Evolutionary conservation across 2,797 vertebrate genomes (phyloP).

Genomic region (Balearica regulorum): DNA sequence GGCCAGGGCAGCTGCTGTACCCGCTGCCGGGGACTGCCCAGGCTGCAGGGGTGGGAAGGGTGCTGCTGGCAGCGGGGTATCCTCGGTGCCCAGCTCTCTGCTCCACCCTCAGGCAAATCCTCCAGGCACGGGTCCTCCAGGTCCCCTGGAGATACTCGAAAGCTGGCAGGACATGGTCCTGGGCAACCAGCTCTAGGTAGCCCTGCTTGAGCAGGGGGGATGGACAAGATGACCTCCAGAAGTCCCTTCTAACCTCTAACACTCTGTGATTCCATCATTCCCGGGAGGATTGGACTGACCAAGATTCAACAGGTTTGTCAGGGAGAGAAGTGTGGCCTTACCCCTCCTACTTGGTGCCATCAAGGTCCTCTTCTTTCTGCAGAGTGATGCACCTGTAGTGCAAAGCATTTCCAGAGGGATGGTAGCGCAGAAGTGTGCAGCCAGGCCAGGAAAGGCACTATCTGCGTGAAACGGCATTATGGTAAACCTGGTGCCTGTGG

Average conservation of each 20-base stretch:
- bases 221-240: neutral
- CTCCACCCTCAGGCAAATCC: neutral
- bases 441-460: neutral
- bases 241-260: neutral
- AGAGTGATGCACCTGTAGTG: neutral
- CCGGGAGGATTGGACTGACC: neutral
- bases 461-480: neutral
- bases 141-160: neutral
- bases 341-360: neutral
- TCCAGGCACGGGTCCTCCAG: neutral
- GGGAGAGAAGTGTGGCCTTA: neutral
- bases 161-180: neutral
- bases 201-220: neutral
- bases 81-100: neutral
- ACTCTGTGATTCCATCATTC: neutral
- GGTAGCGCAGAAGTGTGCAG: neutral
- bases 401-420: neutral
- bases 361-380: neutral
- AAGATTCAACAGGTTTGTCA: neutral
- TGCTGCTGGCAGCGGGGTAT: neutral
- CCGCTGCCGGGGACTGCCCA: fast-evolving
- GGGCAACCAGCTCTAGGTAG: neutral
- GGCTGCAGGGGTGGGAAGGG: neutral
- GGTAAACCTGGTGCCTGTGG: neutral
- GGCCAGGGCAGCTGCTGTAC: neutral